Percentiles rank a stretch among this genome's conserved stretches.
Evolutionary conservation across 2,888 invertebrate genomes (phyloP).

Genomic region (Lasioglossum malachurum): DNA sequence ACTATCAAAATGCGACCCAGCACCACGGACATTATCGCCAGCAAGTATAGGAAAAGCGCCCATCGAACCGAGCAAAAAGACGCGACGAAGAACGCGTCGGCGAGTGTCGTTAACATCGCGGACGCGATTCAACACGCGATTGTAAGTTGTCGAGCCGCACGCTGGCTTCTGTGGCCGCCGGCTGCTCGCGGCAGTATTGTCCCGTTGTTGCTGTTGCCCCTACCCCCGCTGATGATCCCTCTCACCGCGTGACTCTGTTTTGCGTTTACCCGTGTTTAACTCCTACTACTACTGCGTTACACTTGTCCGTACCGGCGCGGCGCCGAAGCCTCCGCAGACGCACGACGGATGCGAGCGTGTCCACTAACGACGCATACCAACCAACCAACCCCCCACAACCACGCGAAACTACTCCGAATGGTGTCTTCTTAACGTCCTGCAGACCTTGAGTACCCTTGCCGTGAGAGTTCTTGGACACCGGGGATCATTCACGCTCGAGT

Average conservation of each 20-base stretch:
- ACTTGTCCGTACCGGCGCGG: background rate
- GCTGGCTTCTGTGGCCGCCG: constrained; percentile 28
- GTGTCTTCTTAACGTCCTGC: background rate
- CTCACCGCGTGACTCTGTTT: constrained; percentile 1
- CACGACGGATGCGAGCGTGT: background rate
- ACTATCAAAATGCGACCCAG: constrained; percentile 69
- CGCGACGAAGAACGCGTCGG: constrained; percentile 53
- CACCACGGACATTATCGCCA: constrained; percentile 82
- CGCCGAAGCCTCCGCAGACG: background rate
- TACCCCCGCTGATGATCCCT: background rate
- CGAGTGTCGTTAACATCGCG: constrained; percentile 64
- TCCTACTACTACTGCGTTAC: background rate
- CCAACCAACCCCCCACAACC: background rate
- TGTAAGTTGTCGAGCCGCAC: constrained; percentile 73
- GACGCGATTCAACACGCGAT: constrained; percentile 66
- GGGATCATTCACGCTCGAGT: constrained; percentile 32
- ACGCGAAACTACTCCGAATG: background rate
- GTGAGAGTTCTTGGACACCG: constrained; percentile 25
- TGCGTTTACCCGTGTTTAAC: constrained; percentile 17
- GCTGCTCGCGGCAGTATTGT: constrained; percentile 43
- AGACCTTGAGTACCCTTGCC: constrained; percentile 18
- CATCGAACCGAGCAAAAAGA: constrained; percentile 53
- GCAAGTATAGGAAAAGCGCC: constrained; percentile 80
- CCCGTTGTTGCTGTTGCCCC: constrained; percentile 44
- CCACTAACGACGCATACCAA: constrained; percentile 25